Base-by-base conservation (phyloP, 2,888 invertebrate genomes). In the Axea sp. region DNA sequence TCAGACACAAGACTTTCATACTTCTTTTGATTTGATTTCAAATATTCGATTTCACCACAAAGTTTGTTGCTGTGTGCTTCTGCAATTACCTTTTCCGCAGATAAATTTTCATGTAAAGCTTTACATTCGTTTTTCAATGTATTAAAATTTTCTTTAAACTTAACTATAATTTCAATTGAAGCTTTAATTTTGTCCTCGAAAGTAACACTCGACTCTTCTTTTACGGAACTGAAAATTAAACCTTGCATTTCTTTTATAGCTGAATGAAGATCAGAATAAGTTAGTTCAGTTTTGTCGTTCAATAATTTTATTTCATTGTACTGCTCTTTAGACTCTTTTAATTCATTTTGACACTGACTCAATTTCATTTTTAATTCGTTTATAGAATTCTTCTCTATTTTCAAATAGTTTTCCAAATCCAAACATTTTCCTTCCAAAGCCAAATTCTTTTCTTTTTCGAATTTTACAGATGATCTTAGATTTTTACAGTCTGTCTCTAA, bases 11-110 rank as follows among this genome's bases (percentile, higher is more conserved):
- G 39, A 0, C 28, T 14, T 28, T 77, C 65, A 8, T 72, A 75
- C n/a, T 59, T 60, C 8, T 26, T 47, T 9, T 41, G 51, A 45
- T 19, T 60, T 2, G 3, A 11, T 12, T 77, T 37, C 15, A 81
- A 11, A 7, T 67, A 39, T 7, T 68, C 39, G 7, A 80, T 2
- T 26, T 76, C 30, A 3, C 53, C 67, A 14, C 60, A 55, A 0
- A 82, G 28, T n/a, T 74, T 45, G 1, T 37, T 5, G 1, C 75
- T 72, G 19, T 75, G 67, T 2, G 5, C 8, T 6, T 37, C 35
- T 53, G 15, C 57, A 35, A 5, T 69, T 41, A 3, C 68, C 0
- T 45, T 49, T 11, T 7, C n/a, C n/a, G n/a, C n/a, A n/a, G n/a
- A n/a, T n/a, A n/a, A n/a, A n/a, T n/a, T n/a, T n/a, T n/a, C n/a